Percentiles rank a stretch among this genome's conserved stretches.
Evolutionary conservation across 2,113 vertebrate species (phyloP).

Genomic region (Nannospalax galili): DNA sequence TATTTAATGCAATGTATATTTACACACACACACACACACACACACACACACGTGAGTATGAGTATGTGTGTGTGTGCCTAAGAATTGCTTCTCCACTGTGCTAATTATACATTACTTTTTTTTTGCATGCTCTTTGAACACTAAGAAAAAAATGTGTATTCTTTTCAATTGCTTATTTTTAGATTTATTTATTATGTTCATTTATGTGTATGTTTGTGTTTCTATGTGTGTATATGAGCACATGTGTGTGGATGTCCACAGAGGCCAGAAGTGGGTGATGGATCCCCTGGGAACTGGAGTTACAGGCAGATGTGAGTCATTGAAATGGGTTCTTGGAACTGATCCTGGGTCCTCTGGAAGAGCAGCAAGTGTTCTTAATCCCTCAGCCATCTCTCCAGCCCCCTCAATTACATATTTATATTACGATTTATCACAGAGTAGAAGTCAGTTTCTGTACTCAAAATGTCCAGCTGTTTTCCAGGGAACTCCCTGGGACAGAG

Average conservation of each 20-base stretch:
- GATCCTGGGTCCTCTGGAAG: neutral
- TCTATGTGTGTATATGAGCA: no score
- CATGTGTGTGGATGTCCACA: neutral
- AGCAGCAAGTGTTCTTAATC: neutral
- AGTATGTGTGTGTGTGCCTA: no score
- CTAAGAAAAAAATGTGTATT: neutral
- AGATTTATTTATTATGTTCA: neutral
- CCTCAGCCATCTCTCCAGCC: neutral
- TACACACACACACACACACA: neutral
- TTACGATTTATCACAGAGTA: neutral
- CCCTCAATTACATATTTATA: neutral
- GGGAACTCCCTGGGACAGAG: neutral
- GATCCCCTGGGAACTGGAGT: neutral
- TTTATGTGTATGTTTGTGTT: neutral
- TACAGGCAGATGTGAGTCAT: neutral
- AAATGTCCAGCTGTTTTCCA: conserved; percentile 46
- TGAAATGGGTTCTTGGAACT: neutral
- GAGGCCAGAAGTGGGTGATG: neutral
- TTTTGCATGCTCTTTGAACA: neutral
- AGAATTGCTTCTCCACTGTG: neutral
- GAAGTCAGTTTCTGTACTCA: conserved; percentile 28
- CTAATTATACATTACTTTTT: neutral
- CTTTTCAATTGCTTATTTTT: conserved; percentile 23
- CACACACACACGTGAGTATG: neutral
- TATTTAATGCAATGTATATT: neutral